Evolutionary conservation across 1,140 invertebrate species (phyloP), one percentile per base, ranked within the genome.

Genomic region (Philotrypesis tridentata): DNA sequence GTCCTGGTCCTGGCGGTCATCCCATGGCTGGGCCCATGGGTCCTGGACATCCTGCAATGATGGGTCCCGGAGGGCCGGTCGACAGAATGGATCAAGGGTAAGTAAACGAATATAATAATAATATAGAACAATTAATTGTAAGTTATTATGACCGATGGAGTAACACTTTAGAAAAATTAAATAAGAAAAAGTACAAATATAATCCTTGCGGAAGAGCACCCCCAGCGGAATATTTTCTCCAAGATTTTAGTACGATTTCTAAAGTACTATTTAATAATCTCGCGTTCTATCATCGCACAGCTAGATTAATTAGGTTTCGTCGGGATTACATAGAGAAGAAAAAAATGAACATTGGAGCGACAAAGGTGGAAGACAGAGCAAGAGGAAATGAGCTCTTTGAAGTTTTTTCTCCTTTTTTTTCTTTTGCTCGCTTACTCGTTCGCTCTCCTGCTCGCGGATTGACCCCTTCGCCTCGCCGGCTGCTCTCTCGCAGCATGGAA

Each of bases 31-130:
- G 92, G 79, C 93, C 93, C 1, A 93, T 93, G 89, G 93, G 93
- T 31, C 94, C 94, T 25, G 93, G 92, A 80, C 93, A 94, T 87
- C 93, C 93, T 0, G 92, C 93, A 80, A 94, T 94, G 92, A 95
- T 95, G 92, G 93, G 93, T 70, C 94, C 94, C 37, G 94, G 94
- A 55, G 95, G 95, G 85, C 94, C 95, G 82, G 94, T 95, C 65
- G 95, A 95, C 81, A 91, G 94, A 87, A 93, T 95, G 86, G 94
- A 96, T 88, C 95, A 95, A 92, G 95, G 95, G 94, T 95, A 84
- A 94, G 94, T 94, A 17, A 55, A 55, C 17, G 4, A 55, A 55
- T 21, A 55, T 0, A 55, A n/a, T 37, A 55, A 6, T 6, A 1
- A 14, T 14, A 1, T 7, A 11, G 12, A 43, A 43, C 5, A 43